Evolutionary conservation across 2,797 vertebrate genomes (phyloP), one percentile per base, ranked within the genome.

Genomic region (Tangara arthus): DNA sequence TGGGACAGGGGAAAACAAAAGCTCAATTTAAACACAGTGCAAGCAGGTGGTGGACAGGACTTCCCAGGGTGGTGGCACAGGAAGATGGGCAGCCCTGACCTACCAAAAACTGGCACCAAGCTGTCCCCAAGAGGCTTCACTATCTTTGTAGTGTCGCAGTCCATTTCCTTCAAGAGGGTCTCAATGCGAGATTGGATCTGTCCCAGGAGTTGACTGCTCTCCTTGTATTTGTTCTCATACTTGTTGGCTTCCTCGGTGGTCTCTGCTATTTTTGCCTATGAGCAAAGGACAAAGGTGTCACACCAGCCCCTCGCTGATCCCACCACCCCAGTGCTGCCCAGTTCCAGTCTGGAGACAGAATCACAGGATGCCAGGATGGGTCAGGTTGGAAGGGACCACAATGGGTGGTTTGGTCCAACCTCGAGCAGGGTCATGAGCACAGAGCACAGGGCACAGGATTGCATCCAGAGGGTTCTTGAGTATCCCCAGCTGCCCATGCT

Each of bases 41-140:
- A 2, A 26, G 17, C 0, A 1, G 9, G 35, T 19, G 22, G 4
- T 35, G 44, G 59, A 42, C 20, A 15, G 8, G 5, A 37, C 16
- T 37, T 23, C 14, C 44, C 3, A 3, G 32, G 30, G 18, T 8
- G 0, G 0, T 5, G 23, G 44, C 2, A 4, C 0, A 1, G 28
- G 14, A 76, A 55, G 56, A 32, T 0, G 5, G 16, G 57, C 39
- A 39, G 37, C 27, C 17, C 6, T 4, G 12, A 96, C 97, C 76
- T 93, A 98, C 98, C 96, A 0, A 98, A 97, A 79, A 96, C 79
- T 82, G 97, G 78, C 19, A 86, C 42, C 13, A 97, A 59, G 76
- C 98, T 98, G 41, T 97, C 97, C 13, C 97, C 97, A 0, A 98
- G 88, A 14, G 96, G 94, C 37, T 88, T 94, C 73, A 34, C 47